These are phyloP conservation scores for Lochmaea crataegi DNA, from an alignment of 2,888 invertebrate genomes.

Conservation along the genomic window DNA sequence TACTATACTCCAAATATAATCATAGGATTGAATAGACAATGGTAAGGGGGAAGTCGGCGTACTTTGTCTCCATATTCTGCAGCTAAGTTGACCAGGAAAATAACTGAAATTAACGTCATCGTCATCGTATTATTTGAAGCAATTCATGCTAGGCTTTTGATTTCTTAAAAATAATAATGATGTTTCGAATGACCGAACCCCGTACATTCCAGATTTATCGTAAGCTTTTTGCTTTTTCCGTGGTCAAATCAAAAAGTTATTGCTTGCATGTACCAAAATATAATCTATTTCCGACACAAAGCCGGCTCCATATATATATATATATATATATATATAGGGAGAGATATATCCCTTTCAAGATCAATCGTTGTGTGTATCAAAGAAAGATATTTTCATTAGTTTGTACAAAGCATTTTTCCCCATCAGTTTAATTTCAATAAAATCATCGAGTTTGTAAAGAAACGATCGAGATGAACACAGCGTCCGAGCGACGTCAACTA, in stretches of 20 bases:
- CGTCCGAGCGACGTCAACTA: constrained; percentile 3
- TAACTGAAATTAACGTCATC: too few species aligned
- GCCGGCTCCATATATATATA: constrained; percentile 29
- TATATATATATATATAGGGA: neutral
- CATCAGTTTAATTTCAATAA: constrained; percentile 48
- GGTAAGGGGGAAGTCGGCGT: too few species aligned
- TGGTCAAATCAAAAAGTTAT: constrained; percentile 22
- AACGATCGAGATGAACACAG: constrained; percentile 31
- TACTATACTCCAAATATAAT: too few species aligned
- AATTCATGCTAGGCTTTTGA: too few species aligned
- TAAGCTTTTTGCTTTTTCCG: neutral
- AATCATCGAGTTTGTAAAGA: constrained; percentile 39
- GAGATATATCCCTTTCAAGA: constrained; percentile 45
- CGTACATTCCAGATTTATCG: too few species aligned
- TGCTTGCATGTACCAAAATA: constrained; percentile 27
- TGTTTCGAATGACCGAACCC: too few species aligned
- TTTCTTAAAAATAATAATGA: too few species aligned
- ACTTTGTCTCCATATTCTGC: too few species aligned
- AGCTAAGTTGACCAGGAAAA: too few species aligned
- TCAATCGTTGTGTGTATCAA: constrained; percentile 52
- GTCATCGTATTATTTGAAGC: too few species aligned
- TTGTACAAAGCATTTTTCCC: constrained; percentile 47
- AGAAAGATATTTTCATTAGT: constrained; percentile 51
- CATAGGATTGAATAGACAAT: too few species aligned
- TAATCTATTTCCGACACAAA: constrained; percentile 33